Base-by-base conservation (phyloP, 2,113 vertebrate genomes). In the Perca fluviatilis region DNA sequence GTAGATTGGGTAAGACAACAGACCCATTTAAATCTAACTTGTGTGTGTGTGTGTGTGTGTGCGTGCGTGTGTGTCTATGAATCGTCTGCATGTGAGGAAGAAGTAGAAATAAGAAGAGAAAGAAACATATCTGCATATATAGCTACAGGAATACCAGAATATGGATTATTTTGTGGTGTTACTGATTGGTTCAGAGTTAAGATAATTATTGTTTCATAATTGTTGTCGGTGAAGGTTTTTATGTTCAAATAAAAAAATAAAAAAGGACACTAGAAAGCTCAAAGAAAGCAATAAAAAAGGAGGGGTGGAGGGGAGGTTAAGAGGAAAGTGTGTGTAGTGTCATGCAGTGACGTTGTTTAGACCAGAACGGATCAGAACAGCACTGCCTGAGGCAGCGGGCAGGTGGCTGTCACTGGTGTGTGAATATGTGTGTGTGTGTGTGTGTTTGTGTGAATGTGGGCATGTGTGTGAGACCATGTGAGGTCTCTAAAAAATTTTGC, bases 371-470 rank as follows among this genome's bases (percentile, higher is more conserved):
- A 93, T 92, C 89, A 86, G 85, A 89, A 77, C 67, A 89, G 80
- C 84, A 69, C 33, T 56, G 93, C 93, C 92, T 60, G 67, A 86
- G 93, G 92, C 91, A 86, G 90, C 49, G 88, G 89, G 79, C 93
- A 93, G 93, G 93, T 93, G 93, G 93, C 91, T 88, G 91, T 88
- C 90, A 91, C 87, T 91, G 85, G 82, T 88, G 90, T 87, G 89
- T 93, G 86, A 88, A 88, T 79, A 50, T 77, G 79, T 76, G 74
- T 66, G 80, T 62, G 69, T 50, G 76, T 62, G 68, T 78, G 77
- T 84, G 74, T 62, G 74, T 69, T 21, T 71, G 40, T 62, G 49
- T 25, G 56, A 62, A 62, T 60, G 47, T 25, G 56, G 19, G 60
- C 12, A 53, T 74, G 79, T 72, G 83, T 68, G 77, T 77, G 19